These are phyloP conservation scores for Crepidodera aurea DNA, from an alignment of 2,888 invertebrate genomes.

Conservation along the genomic window DNA sequence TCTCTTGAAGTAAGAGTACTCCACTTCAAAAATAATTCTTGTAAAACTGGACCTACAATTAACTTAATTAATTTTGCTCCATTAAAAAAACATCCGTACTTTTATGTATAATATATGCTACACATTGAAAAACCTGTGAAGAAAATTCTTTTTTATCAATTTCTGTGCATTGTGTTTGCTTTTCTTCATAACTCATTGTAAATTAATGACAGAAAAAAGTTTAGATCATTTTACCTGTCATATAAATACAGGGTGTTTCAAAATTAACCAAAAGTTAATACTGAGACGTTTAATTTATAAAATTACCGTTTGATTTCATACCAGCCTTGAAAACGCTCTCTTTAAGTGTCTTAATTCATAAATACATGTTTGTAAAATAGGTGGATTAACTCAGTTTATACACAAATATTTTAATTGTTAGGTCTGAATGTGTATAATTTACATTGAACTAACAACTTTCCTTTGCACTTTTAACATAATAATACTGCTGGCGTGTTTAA, in stretches of 20 bases:
- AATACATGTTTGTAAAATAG: too few species aligned
- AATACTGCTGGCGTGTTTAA: too few species aligned
- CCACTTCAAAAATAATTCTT: conserved; percentile 44
- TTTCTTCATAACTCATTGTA: conserved; percentile 29
- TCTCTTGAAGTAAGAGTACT: conserved; percentile 33
- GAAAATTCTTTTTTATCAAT: conserved; percentile 31
- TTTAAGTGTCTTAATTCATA: too few species aligned
- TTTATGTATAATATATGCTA: conserved; percentile 41
- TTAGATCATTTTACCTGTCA: not conserved
- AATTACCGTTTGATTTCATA: too few species aligned
- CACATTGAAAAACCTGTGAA: conserved; percentile 38
- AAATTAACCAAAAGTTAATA: too few species aligned
- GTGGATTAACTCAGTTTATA: too few species aligned
- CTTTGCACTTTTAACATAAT: too few species aligned
- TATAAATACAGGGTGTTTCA: not conserved
- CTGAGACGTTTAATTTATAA: too few species aligned
- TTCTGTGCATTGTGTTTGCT: conserved; percentile 23
- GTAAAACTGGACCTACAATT: conserved; percentile 41
- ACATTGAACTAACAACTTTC: too few species aligned
- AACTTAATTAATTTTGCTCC: not conserved
- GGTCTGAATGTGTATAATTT: too few species aligned
- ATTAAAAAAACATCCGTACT: conserved; percentile 29
- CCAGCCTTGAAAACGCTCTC: too few species aligned
- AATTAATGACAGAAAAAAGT: conserved; percentile 16
- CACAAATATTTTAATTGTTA: too few species aligned